Conservation (phyloP, 2,888 invertebrate genomes). For the Plagiodera versicolora region DNA sequence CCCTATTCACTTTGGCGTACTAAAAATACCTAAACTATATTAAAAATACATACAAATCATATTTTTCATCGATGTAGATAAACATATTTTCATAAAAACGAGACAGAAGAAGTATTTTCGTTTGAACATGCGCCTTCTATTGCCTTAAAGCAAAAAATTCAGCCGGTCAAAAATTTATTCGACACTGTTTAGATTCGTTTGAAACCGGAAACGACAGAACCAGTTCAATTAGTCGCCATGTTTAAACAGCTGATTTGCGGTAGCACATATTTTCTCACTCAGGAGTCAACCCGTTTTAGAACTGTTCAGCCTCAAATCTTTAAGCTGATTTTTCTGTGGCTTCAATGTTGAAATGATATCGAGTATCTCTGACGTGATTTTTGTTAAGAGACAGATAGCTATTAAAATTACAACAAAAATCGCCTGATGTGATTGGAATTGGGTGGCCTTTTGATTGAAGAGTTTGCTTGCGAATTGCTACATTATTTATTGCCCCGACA, state of each 20-base stretch:
- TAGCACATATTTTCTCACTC: slow-evolving; percentile 49
- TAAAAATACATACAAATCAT: slow-evolving; percentile 44
- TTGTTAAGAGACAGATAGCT: slow-evolving; percentile 7
- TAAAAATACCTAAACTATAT: slow-evolving; percentile 27
- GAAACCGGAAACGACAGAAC: no score
- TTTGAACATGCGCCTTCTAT: slow-evolving; percentile 46
- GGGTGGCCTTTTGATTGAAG: slow-evolving; percentile 41
- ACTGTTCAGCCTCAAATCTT: slow-evolving; percentile 28
- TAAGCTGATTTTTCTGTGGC: background rate
- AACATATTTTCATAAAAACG: slow-evolving; percentile 52
- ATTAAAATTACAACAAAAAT: slow-evolving; percentile 25
- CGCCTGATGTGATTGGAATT: slow-evolving; percentile 32
- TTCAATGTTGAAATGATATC: no score
- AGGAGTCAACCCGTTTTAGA: slow-evolving; percentile 47
- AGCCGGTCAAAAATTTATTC: slow-evolving; percentile 8
- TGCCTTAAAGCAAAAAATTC: slow-evolving; percentile 38
- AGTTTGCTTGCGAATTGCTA: slow-evolving; percentile 41
- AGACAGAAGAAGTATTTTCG: slow-evolving; percentile 55
- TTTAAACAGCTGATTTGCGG: slow-evolving; percentile 27
- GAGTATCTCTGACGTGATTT: no score
- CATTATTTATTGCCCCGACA: slow-evolving; percentile 39
- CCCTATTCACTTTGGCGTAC: slow-evolving; percentile 12
- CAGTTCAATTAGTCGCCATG: no score
- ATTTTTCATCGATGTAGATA: slow-evolving; percentile 54
- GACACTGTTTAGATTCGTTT: no score